Base-by-base conservation (phyloP, 2,113 vertebrate species). In the Sinocyclocheilus maitianheensis region DNA sequence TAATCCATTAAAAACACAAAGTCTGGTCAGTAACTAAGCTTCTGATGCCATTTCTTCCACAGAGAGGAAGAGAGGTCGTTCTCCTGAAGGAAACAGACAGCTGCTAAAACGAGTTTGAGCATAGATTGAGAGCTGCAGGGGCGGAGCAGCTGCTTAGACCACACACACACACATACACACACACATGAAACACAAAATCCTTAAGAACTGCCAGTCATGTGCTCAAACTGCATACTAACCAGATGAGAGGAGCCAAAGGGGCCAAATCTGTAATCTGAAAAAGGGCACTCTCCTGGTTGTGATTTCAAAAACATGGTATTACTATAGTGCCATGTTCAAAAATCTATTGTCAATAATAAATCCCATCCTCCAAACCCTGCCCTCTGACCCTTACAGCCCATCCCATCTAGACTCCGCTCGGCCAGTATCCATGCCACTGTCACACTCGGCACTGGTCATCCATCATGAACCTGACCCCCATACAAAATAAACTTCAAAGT, bases 151-250 rank as follows among this genome's bases (percentile, higher is more conserved):
- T 86, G 88, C 37, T 51, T 69, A 65, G 85, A 87, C 62, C 26
- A 88, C 87, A 88, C 84, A 88, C 67, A 43, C 58, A 43, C 34
- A 76, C 26, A 84, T 53, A n/a, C 26, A 88, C 87, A 88, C 84
- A 88, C 58, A 43, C 46, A 46, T 24, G 8, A 78, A 55, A 51
- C 34, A 51, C 46, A 20, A 37, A 72, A 11, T 84, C 65, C 13
- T 65, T 65, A 60, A 82, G 30, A 84, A n/a, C 5, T 85, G 79
- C 71, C 84, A 72, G 77, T 85, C 84, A 86, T 53, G n/a, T 83
- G 74, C 84, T 65, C 12, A 37, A 60, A 79, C 53, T 40, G 79
- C 53, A 24, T 62, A 76, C 76, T 74, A 69, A 84, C 76, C 71
- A 62, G 43, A 78, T 83, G 46, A 75, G 60, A 37, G n/a, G 20